Conservation (phyloP, 2,797 vertebrate genomes). For the Craterocephalus amniculus region DNA sequence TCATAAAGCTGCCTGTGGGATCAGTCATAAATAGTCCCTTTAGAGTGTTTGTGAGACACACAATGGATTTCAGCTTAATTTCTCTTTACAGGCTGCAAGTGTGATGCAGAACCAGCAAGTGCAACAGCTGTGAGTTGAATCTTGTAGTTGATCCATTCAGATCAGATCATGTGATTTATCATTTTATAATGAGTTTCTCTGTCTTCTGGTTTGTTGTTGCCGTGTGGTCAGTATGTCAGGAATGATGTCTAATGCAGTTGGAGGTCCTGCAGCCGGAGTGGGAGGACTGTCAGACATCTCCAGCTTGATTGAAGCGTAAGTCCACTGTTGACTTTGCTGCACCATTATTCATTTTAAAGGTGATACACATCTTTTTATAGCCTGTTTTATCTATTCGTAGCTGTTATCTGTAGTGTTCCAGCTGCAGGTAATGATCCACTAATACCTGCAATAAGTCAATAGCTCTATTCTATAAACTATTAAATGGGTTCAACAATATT, state of each 20-base stretch:
- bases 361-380: background rate
- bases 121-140: slow-evolving; percentile 93
- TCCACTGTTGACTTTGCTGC: background rate
- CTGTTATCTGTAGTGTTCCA: background rate
- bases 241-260: slow-evolving; percentile 97
- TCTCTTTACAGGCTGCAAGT: slow-evolving; percentile 89
- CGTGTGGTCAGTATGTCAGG: slow-evolving; percentile 91
- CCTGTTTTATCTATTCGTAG: background rate
- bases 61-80: slow-evolving; percentile 26
- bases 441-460: background rate
- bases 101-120: slow-evolving; percentile 99
- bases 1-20: background rate
- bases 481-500: background rate
- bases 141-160: background rate
- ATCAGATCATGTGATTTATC: background rate
- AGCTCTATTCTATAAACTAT: background rate
- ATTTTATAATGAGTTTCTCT: background rate
- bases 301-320: slow-evolving; percentile 98
- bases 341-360: background rate
- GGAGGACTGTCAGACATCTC: slow-evolving; percentile 95
- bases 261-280: slow-evolving; percentile 93
- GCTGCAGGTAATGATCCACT: background rate
- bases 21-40: background rate
- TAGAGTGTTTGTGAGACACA: background rate
- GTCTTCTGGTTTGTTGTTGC: slow-evolving; percentile 6